These are phyloP conservation scores for Watsonalla cultraria DNA, from an alignment of 2,888 invertebrate species.

Conservation along the genomic window DNA sequence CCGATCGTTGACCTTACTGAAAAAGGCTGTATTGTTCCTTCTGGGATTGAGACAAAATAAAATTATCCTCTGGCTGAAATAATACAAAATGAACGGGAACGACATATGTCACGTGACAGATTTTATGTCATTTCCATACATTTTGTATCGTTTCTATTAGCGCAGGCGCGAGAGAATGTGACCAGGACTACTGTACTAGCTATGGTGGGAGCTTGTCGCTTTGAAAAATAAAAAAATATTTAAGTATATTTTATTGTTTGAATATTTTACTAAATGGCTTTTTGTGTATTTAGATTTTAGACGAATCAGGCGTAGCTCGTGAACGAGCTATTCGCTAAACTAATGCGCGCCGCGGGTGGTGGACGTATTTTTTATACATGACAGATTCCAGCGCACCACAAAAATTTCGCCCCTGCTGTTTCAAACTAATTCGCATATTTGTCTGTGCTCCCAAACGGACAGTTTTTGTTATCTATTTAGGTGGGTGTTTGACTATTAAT, in stretches of 20 bases:
- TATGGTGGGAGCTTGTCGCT: too few species aligned
- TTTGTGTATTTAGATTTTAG: neutral
- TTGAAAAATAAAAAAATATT: too few species aligned
- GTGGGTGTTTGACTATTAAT: neutral
- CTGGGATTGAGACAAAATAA: too few species aligned
- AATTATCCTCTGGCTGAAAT: too few species aligned
- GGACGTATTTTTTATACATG: constrained; percentile 30
- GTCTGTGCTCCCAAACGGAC: constrained; percentile 4
- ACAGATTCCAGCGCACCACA: constrained; percentile 26
- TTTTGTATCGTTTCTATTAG: too few species aligned
- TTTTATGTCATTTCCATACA: too few species aligned
- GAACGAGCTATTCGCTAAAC: constrained; percentile 17
- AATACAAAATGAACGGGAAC: too few species aligned
- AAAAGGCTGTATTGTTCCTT: neutral
- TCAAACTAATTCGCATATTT: constrained; percentile 38
- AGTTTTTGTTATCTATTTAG: neutral
- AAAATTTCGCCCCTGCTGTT: constrained; percentile 41
- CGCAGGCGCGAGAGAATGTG: too few species aligned
- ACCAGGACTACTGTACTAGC: too few species aligned
- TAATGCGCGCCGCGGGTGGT: constrained; percentile 27
- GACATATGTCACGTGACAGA: too few species aligned
- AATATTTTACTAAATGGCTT: neutral
- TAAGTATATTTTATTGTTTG: too few species aligned
- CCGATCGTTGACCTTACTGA: constrained; percentile 25
- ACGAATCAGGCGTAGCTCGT: constrained; percentile 6